Evolutionary conservation across 1,140 invertebrate genomes (phyloP).

Genomic region (Rhopalosiphum padi): DNA sequence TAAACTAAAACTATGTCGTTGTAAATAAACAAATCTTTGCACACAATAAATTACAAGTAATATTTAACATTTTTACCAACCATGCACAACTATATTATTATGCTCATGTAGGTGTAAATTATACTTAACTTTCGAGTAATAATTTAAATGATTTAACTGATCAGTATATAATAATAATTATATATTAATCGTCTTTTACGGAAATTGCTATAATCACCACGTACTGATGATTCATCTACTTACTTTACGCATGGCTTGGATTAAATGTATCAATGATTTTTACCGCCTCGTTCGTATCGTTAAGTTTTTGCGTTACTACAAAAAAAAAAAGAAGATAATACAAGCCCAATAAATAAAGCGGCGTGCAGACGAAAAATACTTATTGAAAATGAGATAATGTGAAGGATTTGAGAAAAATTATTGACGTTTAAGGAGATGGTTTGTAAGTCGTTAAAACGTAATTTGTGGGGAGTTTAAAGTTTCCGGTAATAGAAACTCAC

Average conservation of each 20-base stretch:
- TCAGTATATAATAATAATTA: not conserved
- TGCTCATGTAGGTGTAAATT: not conserved
- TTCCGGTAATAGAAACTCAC: slow-evolving; percentile 19
- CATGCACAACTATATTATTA: not conserved
- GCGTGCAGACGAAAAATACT: not conserved
- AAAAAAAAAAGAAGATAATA: not conserved
- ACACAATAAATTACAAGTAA: not conserved
- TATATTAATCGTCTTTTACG: not conserved
- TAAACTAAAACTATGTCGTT: not conserved
- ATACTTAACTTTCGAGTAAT: not conserved
- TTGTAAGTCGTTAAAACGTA: not conserved
- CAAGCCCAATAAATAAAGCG: not conserved
- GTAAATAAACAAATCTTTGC: not conserved
- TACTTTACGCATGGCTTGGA: not conserved
- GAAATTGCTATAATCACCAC: not conserved
- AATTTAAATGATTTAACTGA: not conserved
- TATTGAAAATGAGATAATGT: not conserved
- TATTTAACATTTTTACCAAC: not conserved
- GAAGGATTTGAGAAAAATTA: not conserved
- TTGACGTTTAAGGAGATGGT: not conserved
- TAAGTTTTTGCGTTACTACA: not conserved
- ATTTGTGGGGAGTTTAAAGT: slow-evolving; percentile 26
- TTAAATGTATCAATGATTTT: not conserved
- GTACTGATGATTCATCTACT: not conserved
- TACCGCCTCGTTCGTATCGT: not conserved